Base-by-base conservation (phyloP, 2,797 vertebrate species). In the Melopsittacus undulatus region DNA sequence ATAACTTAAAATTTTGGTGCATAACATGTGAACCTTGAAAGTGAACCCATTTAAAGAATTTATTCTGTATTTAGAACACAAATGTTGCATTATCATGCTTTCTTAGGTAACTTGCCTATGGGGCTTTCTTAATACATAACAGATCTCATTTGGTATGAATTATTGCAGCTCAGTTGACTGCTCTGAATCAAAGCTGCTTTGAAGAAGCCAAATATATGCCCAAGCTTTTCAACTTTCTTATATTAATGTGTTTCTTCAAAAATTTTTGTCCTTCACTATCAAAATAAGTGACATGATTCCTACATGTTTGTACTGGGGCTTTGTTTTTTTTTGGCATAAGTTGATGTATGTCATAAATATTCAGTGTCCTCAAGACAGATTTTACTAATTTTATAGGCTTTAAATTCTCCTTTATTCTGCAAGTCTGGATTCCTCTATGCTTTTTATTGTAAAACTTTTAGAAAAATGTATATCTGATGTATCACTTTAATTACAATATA, bases 71-170 rank as follows among this genome's bases (percentile, higher is more conserved):
- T 84, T 78, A 38, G 10, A 45, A 27, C 30, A 40, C 5, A 51
- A 70, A 54, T 23, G 13, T 52, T 87, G 26, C 20, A 83, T n/a
- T 27, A 40, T 2, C 4, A 7, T 68, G 30, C 17, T 48, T 91
- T 42, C 62, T 83, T 57, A 75, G 56, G 61, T 90, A 85, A 80
- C 45, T 74, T 61, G 26, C 42, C 54, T 64, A 18, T 27, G 17
- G 52, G 61, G 21, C 12, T 83, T 79, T 69, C 45, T 46, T 77
- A 45, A 85, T 68, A 21, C 11, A 4, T 32, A 92, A 40, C 83
- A 95, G 80, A 77, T 15, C 17, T 72, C 40, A 80, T 68, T 92
- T 89, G 59, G 43, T 82, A 81, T 57, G 82, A 90, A 87, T 70
- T 66, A 76, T 18, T 54, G 24, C 73, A 89, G 49, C 32, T 90